Evolutionary conservation across 2,888 invertebrate genomes (phyloP).

Genomic region (Chymomyza procnemis): DNA sequence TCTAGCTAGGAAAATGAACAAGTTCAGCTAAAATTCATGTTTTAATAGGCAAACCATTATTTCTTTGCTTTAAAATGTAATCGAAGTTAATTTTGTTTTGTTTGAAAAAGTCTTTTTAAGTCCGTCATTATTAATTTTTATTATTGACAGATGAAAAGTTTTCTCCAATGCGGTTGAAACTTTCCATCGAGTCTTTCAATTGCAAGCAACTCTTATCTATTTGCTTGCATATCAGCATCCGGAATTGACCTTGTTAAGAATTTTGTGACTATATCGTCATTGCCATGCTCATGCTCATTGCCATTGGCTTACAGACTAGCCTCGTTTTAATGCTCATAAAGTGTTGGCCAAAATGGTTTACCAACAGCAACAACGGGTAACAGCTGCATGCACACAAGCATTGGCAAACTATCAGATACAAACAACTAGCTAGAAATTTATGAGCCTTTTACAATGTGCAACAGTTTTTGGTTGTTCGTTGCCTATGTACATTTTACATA

Average conservation of each 20-base stretch:
- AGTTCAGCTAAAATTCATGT: too few species aligned
- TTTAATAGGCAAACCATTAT: too few species aligned
- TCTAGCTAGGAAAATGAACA: too few species aligned
- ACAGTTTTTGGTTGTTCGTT: not conserved
- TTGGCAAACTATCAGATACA: not conserved
- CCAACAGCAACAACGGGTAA: not conserved
- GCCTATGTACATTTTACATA: not conserved
- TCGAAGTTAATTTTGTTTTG: not conserved
- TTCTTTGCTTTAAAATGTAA: too few species aligned
- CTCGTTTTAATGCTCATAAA: slow-evolving; percentile 16
- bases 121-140: not conserved
- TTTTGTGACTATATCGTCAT: not conserved
- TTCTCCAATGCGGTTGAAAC: not conserved
- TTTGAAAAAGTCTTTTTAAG: not conserved
- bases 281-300: not conserved
- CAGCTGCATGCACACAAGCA: not conserved
- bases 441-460: slow-evolving; percentile 26
- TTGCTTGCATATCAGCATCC: not conserved
- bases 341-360: slow-evolving; percentile 9
- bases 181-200: not conserved
- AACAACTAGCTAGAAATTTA: slow-evolving; percentile 16
- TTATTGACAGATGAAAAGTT: not conserved
- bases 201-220: too few species aligned
- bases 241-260: not conserved
- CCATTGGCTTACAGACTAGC: slow-evolving; percentile 4